Conservation (phyloP, 2,888 invertebrate species). For the Drosophila affinis region DNA sequence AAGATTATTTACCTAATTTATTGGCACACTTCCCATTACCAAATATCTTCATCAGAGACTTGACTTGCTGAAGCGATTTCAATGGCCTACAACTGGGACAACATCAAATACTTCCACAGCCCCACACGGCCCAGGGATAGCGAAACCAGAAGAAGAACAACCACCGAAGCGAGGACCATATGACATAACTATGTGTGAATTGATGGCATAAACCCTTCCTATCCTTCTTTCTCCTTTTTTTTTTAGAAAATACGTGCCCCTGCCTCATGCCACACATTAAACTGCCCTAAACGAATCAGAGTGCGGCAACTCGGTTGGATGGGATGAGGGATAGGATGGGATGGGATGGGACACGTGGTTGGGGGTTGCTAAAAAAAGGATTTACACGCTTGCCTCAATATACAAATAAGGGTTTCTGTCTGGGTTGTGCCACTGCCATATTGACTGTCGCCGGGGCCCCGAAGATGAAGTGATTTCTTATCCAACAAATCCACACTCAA, state of each 20-base stretch:
- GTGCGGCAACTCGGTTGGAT: conserved; percentile 32
- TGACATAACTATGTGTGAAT: conserved; percentile 81
- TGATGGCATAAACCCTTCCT: conserved; percentile 77
- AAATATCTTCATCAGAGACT: conserved; percentile 27
- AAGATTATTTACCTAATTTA: conserved; percentile 34
- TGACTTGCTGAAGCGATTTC: conserved; percentile 45
- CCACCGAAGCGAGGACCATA: conserved; percentile 56
- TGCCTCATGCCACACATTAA: conserved; percentile 9
- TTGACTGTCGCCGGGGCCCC: conserved; percentile 53
- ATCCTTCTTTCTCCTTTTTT: conserved; percentile 25
- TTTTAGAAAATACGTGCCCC: conserved; percentile 14
- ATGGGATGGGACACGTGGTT: conserved; percentile 16
- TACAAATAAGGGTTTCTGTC: conserved; percentile 75
- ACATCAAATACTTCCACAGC: conserved; percentile 35
- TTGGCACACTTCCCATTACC: conserved; percentile 33
- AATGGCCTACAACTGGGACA: conserved; percentile 49
- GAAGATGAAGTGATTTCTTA: conserved; percentile 79
- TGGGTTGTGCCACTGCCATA: conserved; percentile 42
- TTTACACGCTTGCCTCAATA: conserved; percentile 77
- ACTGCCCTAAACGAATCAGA: conserved; percentile 67
- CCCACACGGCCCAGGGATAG: conserved; percentile 2
- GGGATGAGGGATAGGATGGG: not conserved
- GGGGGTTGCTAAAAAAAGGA: conserved; percentile 56
- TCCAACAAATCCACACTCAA: conserved; percentile 72
- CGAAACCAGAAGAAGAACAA: conserved; percentile 38